Evolutionary conservation across 2,888 invertebrate species (phyloP), one percentile per base, ranked within the genome.

Genomic region (Linyphia triangularis): DNA sequence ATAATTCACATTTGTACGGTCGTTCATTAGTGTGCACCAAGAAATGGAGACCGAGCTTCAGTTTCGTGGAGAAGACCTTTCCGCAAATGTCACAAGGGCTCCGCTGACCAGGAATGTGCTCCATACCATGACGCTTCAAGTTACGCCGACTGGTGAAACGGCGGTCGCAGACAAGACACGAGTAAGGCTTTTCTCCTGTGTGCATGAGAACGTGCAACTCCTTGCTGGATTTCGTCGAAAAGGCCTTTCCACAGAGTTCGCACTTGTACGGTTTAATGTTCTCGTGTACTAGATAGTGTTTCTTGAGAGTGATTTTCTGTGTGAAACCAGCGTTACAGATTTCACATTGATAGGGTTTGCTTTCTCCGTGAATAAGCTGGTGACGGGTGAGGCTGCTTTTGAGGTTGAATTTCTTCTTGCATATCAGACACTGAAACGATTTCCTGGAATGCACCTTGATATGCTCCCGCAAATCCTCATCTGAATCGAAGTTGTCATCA

Each of bases 51-150:
- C 63, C 57, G 0, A 88, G 43, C 22, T 88, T 88, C 0, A 26
- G n/a, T 28, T 88, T 88, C 2, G 86, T 88, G 3, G 73, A 2
- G 33, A 88, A 88, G 10, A 88, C 69, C 61, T 88, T 88, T 10
- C 86, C 86, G 43, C 86, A 88, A 51, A 81, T 73, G 19, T 88
- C 86, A 75, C 86, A 88, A 4, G 51, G 9, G 16, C 86, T 88
- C 0, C 75, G 67, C n/a, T 88, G 81, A 0, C 75, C 86, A 19
- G 86, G 86, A 40, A 88, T 81, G 22, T 88, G 86, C 19, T 88
- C 86, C 59, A 88, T 7, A 10, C 86, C 86, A 30, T 88, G 86
- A 0, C 86, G 37, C n/a, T 82, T 88, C 13, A 88, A 59, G 37
- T 73, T 82, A 7, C 81, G 63, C 7, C 24, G 37, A 13, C 73